Evolutionary conservation across 1,140 invertebrate genomes (phyloP).

Genomic region (Caerostris darwini): DNA sequence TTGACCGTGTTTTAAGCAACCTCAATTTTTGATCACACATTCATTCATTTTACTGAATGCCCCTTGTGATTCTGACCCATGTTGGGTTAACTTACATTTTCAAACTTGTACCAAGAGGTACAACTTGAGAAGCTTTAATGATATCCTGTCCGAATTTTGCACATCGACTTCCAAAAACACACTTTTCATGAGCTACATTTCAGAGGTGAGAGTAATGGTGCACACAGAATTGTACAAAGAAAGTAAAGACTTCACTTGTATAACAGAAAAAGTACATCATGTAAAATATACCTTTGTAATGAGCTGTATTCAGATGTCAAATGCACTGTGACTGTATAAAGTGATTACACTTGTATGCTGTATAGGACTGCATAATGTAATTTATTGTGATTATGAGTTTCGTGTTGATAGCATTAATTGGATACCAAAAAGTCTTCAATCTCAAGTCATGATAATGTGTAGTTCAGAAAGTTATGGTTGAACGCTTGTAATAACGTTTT

Average conservation of each 20-base stretch:
- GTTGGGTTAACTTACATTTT: constrained; percentile 74
- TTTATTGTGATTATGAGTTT: constrained; percentile 58
- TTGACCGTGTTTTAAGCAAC: constrained; percentile 64
- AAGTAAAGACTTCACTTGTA: constrained; percentile 46
- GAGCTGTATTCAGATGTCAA: constrained; percentile 62
- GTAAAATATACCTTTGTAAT: constrained; percentile 54
- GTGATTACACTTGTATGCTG: constrained; percentile 45
- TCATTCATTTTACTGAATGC: constrained; percentile 74
- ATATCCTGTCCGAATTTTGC: constrained; percentile 78
- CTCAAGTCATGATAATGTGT: constrained; percentile 31
- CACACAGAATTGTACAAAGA: constrained; percentile 44
- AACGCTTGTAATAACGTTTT: neutral
- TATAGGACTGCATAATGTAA: constrained; percentile 58
- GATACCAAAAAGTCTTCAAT: constrained; percentile 11
- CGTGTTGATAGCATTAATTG: neutral
- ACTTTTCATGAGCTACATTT: constrained; percentile 76
- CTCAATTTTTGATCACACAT: constrained; percentile 68
- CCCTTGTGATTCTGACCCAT: constrained; percentile 77
- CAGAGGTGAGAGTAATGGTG: constrained; percentile 71
- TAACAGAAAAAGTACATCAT: constrained; percentile 23
- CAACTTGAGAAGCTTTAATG: constrained; percentile 76
- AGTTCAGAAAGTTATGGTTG: neutral
- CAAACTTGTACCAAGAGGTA: constrained; percentile 69
- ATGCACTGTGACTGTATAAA: constrained; percentile 68
- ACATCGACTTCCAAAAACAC: constrained; percentile 77